Conservation (phyloP, 2,797 vertebrate species). For the Sebastes wilsoni region DNA sequence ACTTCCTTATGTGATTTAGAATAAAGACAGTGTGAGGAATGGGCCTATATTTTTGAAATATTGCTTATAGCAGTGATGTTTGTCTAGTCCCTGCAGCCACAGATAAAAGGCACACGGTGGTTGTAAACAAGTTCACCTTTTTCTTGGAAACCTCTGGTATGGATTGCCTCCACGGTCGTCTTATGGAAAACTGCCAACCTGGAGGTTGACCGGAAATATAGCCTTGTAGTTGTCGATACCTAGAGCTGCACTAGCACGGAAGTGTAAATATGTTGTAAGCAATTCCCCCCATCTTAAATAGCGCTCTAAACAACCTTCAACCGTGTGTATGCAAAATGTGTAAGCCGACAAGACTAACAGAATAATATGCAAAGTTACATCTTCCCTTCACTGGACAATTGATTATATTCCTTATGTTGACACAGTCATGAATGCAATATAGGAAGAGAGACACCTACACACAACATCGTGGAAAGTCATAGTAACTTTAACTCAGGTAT, state of each 20-base stretch:
- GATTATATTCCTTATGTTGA: not conserved
- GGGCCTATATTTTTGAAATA: slow-evolving; percentile 2
- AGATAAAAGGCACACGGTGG: not conserved
- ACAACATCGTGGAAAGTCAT: not conserved
- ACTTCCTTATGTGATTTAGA: slow-evolving; percentile 16
- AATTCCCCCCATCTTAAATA: not conserved
- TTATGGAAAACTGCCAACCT: not conserved
- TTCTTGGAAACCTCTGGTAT: not conserved
- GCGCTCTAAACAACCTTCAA: not conserved
- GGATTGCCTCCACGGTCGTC: not conserved
- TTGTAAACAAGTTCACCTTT: not conserved
- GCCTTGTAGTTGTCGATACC: not conserved
- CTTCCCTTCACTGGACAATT: not conserved
- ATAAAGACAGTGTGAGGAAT: slow-evolving; percentile 14
- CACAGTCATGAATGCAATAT: not conserved
- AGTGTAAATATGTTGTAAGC: not conserved
- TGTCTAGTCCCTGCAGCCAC: not conserved
- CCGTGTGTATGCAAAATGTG: not conserved
- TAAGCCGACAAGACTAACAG: not conserved
- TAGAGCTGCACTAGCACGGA: not conserved
- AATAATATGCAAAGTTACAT: not conserved
- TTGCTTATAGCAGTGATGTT: not conserved
- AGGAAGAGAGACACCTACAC: not conserved
- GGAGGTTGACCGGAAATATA: not conserved
- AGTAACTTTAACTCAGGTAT: not conserved